These are phyloP conservation scores for Chaenocephalus aceratus DNA, from an alignment of 2,113 vertebrate species.

Conservation along the genomic window DNA sequence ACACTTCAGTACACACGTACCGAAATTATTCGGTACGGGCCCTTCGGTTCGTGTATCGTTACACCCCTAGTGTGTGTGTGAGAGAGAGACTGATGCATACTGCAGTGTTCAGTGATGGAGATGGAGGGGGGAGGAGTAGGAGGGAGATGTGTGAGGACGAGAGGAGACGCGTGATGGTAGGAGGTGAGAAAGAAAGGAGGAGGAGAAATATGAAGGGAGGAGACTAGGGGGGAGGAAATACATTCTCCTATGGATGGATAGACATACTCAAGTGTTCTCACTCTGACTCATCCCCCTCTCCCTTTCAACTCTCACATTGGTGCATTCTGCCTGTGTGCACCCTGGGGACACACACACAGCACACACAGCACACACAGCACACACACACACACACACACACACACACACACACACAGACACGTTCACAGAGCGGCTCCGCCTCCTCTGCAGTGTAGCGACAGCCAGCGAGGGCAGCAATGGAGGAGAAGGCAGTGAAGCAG, in stretches of 20 bases:
- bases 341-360: neutral
- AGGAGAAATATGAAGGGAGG: constrained; percentile 10
- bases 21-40: too few relatives aligned
- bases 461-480: constrained; percentile 68
- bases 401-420: constrained; percentile 25
- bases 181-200: neutral
- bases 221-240: neutral
- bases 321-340: constrained; percentile 52
- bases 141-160: constrained; percentile 1
- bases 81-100: constrained; percentile 35
- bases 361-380: constrained; percentile 15
- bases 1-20: too few relatives aligned
- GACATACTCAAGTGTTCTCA: neutral
- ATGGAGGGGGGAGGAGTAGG: constrained; percentile 18
- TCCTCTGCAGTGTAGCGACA: constrained; percentile 72
- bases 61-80: neutral
- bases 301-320: constrained; percentile 43
- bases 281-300: constrained; percentile 43
- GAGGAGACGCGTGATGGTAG: neutral
- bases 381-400: neutral
- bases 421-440: constrained; percentile 58
- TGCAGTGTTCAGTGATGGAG: constrained; percentile 41
- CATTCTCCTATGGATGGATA: neutral
- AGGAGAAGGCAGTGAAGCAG: constrained; percentile 71
- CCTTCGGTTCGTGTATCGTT: too few relatives aligned